Conservation (phyloP, 2,888 invertebrate genomes). For the Uloborus plumipes region DNA sequence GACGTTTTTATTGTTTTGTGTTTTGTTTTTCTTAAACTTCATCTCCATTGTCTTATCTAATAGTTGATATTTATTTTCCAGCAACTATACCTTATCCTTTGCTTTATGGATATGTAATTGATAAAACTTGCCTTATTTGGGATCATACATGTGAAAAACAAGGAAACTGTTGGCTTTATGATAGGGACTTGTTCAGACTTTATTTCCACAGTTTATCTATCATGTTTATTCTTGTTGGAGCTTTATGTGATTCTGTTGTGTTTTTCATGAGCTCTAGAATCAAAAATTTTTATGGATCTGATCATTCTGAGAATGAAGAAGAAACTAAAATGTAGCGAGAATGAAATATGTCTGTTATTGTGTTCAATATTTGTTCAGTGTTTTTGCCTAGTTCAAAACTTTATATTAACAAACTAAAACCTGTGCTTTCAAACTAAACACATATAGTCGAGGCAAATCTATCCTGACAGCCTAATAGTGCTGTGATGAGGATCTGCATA, state of each 20-base stretch:
- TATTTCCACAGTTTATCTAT: slow-evolving; percentile 73
- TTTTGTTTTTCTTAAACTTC: background rate
- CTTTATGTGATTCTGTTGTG: slow-evolving; percentile 52
- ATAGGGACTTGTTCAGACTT: slow-evolving; percentile 76
- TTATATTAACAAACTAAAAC: background rate
- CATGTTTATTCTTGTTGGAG: slow-evolving; percentile 43
- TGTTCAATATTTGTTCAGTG: background rate
- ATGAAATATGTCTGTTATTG: background rate
- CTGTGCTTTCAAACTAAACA: too few relatives aligned
- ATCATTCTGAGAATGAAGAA: background rate
- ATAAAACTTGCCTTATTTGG: slow-evolving; percentile 80
- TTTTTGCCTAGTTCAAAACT: background rate
- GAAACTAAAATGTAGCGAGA: background rate
- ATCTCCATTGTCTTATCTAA: too few relatives aligned
- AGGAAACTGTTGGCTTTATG: slow-evolving; percentile 80
- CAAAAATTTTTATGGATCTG: slow-evolving; percentile 37
- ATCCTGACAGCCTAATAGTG: too few relatives aligned
- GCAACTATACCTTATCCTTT: slow-evolving; percentile 79
- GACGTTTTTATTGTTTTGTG: background rate
- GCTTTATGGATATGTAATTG: slow-evolving; percentile 80
- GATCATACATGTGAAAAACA: slow-evolving; percentile 76
- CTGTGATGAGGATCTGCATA: too few relatives aligned
- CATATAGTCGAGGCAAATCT: too few relatives aligned
- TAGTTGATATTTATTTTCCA: slow-evolving; percentile 19
- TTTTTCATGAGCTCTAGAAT: slow-evolving; percentile 42